Percentiles rank a stretch among this genome's conserved stretches.
Conservation (phyloP, 2,888 invertebrate species). For the Chesias legatella region DNA sequence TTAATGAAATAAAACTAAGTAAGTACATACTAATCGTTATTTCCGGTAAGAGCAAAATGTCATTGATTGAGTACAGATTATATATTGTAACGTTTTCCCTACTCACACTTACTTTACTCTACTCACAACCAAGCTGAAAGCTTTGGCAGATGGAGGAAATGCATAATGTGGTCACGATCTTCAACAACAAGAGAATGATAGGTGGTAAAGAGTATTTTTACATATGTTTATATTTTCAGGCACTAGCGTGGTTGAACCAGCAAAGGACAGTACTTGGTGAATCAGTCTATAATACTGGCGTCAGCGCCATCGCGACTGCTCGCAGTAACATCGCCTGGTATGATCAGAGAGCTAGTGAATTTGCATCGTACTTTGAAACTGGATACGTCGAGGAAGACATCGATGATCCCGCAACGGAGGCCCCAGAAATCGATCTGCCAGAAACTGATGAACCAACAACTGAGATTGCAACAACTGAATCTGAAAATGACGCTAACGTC, state of each 20-base stretch:
- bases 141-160: too few relatives aligned
- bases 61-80: too few relatives aligned
- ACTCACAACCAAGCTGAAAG: too few relatives aligned
- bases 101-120: too few relatives aligned
- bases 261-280: conserved; percentile 41
- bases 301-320: conserved; percentile 40
- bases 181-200: too few relatives aligned
- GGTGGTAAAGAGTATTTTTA: too few relatives aligned
- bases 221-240: conserved; percentile 39
- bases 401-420: conserved; percentile 28
- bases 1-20: too few relatives aligned
- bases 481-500: conserved; percentile 35
- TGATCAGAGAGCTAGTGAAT: conserved; percentile 41
- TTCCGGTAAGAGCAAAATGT: too few relatives aligned
- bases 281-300: conserved; percentile 41
- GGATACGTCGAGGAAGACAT: conserved; percentile 53
- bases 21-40: too few relatives aligned
- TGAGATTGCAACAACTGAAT: neutral
- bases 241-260: conserved; percentile 48
- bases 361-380: conserved; percentile 49
- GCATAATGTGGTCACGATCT: too few relatives aligned
- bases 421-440: conserved; percentile 5
- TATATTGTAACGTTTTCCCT: too few relatives aligned
- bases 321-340: conserved; percentile 54
- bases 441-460: conserved; percentile 7